Conservation (phyloP, 2,797 vertebrate species). For the Decapterus maruadsi region DNA sequence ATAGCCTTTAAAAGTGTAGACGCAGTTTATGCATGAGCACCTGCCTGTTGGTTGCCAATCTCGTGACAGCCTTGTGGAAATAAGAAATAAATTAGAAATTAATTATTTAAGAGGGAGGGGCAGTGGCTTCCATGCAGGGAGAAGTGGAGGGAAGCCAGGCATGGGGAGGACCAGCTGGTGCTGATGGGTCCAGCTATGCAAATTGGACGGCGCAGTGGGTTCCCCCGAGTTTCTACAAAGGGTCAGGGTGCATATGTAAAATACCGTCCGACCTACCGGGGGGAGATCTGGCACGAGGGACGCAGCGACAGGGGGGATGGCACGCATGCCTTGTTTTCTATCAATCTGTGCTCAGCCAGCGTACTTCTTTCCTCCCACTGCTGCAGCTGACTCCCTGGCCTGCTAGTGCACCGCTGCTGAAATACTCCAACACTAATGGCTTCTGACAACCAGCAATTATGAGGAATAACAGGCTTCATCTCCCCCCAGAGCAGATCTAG, state of each 20-base stretch:
- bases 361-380: slow-evolving; percentile 58
- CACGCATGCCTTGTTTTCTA: slow-evolving; percentile 55
- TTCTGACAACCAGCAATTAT: slow-evolving; percentile 85
- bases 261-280: slow-evolving; percentile 17
- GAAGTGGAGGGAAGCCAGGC: slow-evolving; percentile 41
- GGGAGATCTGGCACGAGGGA: slow-evolving; percentile 34
- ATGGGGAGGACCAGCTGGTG: slow-evolving; percentile 55
- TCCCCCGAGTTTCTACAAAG: slow-evolving; percentile 40
- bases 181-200: slow-evolving; percentile 49
- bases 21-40: slow-evolving; percentile 54
- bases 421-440: slow-evolving; percentile 76
- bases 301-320: slow-evolving; percentile 47
- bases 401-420: slow-evolving; percentile 57
- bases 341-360: slow-evolving; percentile 59
- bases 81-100: slow-evolving; percentile 78
- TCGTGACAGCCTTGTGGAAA: slow-evolving; percentile 58
- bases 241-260: slow-evolving; percentile 64
- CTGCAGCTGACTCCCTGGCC: slow-evolving; percentile 70
- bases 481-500: slow-evolving; percentile 48
- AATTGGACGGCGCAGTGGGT: slow-evolving; percentile 50
- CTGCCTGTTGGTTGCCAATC: slow-evolving; percentile 65
- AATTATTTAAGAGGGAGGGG: slow-evolving; percentile 74
- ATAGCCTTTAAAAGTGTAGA: slow-evolving; percentile 53
- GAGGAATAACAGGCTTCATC: slow-evolving; percentile 75
- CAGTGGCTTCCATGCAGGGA: slow-evolving; percentile 30